A percentile compares a stretch with the other conserved stretches of the same genome.
Evolutionary conservation across 2,888 invertebrate species (phyloP).

Genomic region (Dicyrtoma fusca): DNA sequence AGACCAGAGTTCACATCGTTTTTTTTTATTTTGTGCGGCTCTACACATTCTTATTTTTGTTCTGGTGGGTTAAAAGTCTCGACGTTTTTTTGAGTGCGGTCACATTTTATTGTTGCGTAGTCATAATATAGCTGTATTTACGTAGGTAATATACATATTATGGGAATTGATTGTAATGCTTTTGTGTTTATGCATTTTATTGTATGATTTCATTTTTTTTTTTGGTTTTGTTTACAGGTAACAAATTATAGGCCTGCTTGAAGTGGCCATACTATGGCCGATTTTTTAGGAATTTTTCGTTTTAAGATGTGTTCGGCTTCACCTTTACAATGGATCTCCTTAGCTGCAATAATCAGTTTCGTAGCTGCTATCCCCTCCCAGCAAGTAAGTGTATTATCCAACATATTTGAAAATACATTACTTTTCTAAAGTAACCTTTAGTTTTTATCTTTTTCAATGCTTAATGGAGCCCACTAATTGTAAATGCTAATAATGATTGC

Average conservation of each 20-base stretch:
- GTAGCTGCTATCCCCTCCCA: conserved; percentile 54
- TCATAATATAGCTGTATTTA: too few relatives aligned
- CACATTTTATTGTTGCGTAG: too few relatives aligned
- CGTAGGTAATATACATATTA: too few relatives aligned
- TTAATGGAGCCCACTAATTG: too few relatives aligned
- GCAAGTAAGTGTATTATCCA: conserved; percentile 50
- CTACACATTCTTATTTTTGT: too few relatives aligned
- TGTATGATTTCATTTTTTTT: conserved; percentile 25
- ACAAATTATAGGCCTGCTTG: conserved; percentile 50
- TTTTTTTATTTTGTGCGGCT: conserved; percentile 37
- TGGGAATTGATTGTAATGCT: too few relatives aligned
- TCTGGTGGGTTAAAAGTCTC: too few relatives aligned
- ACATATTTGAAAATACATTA: background rate
- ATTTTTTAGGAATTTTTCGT: conserved; percentile 51
- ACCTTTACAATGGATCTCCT: conserved; percentile 56
- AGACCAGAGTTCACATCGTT: background rate
- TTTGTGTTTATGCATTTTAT: too few relatives aligned
- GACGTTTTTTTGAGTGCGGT: too few relatives aligned
- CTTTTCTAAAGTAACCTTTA: background rate
- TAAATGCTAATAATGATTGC: too few relatives aligned
- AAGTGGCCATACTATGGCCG: conserved; percentile 57
- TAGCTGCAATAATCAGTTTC: conserved; percentile 51
- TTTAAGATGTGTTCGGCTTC: conserved; percentile 46
- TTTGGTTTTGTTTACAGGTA: conserved; percentile 51
- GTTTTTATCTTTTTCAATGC: too few relatives aligned